phyloP scores from a whole-genome alignment of 2,113 vertebrate species.

The Rhinopomastus cyanomelas region DNA sequence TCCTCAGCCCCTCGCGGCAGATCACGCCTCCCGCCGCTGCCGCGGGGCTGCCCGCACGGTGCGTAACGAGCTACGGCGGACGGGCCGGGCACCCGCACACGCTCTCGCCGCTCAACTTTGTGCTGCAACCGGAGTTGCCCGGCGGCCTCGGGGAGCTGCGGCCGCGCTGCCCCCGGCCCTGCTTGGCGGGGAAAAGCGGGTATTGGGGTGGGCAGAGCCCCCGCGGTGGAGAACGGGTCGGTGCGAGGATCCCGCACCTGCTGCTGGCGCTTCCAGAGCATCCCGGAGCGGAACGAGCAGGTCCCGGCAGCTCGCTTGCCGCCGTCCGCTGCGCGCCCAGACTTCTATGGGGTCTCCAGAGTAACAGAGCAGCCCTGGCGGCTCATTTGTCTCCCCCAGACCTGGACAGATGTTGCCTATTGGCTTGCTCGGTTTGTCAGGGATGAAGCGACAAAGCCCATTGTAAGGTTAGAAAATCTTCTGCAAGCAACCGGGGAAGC shows the following conservation, averaged over 20 bases:
- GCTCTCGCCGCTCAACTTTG: not conserved
- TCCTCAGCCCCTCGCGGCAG: not conserved
- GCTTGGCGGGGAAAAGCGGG: not conserved
- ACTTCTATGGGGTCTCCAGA: accelerated
- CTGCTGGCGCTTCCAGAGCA: not conserved
- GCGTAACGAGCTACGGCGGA: not conserved
- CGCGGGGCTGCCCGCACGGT: not conserved
- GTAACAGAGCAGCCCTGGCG: accelerated
- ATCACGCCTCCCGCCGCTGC: conserved; percentile 4
- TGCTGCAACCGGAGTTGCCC: not conserved
- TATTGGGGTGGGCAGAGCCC: too few species aligned
- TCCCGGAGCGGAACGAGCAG: not conserved
- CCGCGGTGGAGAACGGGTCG: not conserved
- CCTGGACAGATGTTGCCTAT: not conserved
- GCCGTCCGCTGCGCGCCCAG: not conserved
- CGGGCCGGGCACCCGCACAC: not conserved
- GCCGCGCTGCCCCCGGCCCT: not conserved
- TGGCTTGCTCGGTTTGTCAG: not conserved
- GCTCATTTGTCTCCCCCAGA: accelerated
- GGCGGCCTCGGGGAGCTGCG: not conserved
- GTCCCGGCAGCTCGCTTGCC: not conserved
- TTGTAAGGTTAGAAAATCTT: not conserved
- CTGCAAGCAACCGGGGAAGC: not conserved
- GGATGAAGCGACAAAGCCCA: not conserved
- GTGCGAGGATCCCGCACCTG: accelerated